Conservation (phyloP, 2,113 vertebrate genomes). For the Rattus rattus region DNA sequence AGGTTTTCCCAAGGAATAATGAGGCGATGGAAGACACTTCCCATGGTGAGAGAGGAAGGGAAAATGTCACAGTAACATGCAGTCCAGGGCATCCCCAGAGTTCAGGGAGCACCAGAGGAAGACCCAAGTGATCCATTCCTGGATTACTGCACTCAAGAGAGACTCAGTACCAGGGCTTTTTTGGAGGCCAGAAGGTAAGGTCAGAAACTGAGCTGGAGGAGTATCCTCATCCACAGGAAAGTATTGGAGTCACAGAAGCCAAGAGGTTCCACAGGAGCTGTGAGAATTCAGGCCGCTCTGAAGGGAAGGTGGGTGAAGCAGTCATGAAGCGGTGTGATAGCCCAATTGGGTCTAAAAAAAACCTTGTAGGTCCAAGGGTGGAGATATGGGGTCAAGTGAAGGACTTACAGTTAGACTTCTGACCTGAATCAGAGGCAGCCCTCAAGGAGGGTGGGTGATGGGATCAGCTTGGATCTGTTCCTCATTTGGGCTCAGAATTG, state of each 20-base stretch:
- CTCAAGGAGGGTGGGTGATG: background rate
- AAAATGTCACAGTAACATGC: background rate
- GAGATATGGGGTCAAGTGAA: too few relatives aligned
- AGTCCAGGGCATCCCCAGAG: background rate
- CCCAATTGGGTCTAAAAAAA: too few relatives aligned
- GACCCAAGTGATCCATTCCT: background rate
- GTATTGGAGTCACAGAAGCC: background rate
- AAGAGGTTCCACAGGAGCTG: background rate
- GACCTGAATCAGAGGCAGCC: background rate
- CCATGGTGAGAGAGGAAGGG: background rate
- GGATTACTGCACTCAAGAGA: background rate
- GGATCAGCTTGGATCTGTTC: background rate
- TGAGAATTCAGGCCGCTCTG: too few relatives aligned
- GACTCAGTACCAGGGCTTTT: background rate
- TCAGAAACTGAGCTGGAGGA: background rate
- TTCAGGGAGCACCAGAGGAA: background rate
- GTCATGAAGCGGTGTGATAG: too few relatives aligned
- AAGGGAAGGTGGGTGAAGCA: too few relatives aligned
- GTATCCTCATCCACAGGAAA: background rate
- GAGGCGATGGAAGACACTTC: background rate
- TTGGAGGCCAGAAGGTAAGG: background rate
- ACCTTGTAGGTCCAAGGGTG: too few relatives aligned
- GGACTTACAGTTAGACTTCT: background rate
- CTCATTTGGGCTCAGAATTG: background rate
- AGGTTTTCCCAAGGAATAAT: background rate